These are phyloP conservation scores for Pristionchus japonicus DNA, from an alignment of 2,888 invertebrate genomes.

Conservation along the genomic window DNA sequence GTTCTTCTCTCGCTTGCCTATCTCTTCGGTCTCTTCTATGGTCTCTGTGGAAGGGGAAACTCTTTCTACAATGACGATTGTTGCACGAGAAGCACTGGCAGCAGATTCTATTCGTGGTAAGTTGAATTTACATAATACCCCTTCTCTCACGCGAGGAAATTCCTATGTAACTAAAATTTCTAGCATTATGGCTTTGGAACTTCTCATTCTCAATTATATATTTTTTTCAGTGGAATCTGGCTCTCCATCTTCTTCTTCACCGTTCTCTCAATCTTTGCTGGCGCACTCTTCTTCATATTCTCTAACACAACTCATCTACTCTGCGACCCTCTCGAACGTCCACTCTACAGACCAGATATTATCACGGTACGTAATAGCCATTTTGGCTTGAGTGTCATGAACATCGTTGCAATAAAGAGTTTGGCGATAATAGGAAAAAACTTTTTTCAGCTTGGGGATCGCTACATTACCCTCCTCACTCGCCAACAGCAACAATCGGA, in stretches of 20 bases:
- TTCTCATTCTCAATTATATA: too few species aligned
- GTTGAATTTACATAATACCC: slow-evolving; percentile 49
- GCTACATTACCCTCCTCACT: slow-evolving; percentile 64
- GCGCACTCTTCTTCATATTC: slow-evolving; percentile 64
- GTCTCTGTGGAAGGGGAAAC: slow-evolving; percentile 77
- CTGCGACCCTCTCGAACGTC: slow-evolving; percentile 70
- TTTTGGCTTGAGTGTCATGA: too few species aligned
- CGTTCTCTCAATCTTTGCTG: slow-evolving; percentile 62
- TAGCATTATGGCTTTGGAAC: too few species aligned
- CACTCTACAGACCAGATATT: slow-evolving; percentile 65
- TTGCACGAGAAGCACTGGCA: slow-evolving; percentile 77
- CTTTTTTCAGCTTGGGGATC: slow-evolving; percentile 69
- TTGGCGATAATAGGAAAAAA: too few species aligned
- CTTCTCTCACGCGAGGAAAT: neutral
- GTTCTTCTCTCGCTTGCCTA: slow-evolving; percentile 76
- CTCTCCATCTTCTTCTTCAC: slow-evolving; percentile 63
- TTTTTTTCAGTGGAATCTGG: slow-evolving; percentile 70
- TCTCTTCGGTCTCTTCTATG: slow-evolving; percentile 77
- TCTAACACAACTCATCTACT: slow-evolving; percentile 68
- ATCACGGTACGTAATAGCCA: slow-evolving; percentile 62
- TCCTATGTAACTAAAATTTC: neutral
- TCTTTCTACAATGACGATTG: slow-evolving; percentile 76
- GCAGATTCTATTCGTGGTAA: slow-evolving; percentile 76
- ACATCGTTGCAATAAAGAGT: too few species aligned
- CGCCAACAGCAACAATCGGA: slow-evolving; percentile 41